Conservation (phyloP, 2,888 invertebrate genomes). For the Amiota mariae region DNA sequence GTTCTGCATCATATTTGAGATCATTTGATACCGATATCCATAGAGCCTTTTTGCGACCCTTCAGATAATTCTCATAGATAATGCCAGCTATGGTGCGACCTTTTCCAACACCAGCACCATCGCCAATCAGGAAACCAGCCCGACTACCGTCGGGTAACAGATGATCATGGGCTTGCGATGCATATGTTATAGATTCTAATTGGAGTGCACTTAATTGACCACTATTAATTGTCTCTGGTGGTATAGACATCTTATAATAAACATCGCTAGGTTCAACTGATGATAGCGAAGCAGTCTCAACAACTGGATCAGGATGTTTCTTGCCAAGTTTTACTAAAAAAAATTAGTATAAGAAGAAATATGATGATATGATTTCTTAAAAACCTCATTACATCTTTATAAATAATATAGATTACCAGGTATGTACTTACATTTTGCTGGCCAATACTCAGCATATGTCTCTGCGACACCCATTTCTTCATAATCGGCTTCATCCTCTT, state of each 20-base stretch:
- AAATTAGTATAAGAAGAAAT: conserved; percentile 30
- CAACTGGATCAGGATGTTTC: conserved; percentile 98
- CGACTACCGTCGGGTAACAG: conserved; percentile 90
- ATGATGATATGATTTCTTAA: not conserved
- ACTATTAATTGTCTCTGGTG: conserved; percentile 86
- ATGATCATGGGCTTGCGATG: conserved; percentile 96
- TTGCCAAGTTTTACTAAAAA: conserved; percentile 90
- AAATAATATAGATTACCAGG: no score
- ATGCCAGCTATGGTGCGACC: conserved; percentile 98
- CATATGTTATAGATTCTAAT: conserved; percentile 96
- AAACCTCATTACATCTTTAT: no score
- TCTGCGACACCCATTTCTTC: conserved; percentile 98
- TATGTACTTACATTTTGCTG: conserved; percentile 89
- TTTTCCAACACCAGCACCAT: conserved; percentile 98
- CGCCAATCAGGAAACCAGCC: conserved; percentile 97
- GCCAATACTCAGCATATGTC: conserved; percentile 99
- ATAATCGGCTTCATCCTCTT: conserved; percentile 90
- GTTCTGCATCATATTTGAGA: conserved; percentile 96
- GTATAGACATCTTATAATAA: conserved; percentile 88
- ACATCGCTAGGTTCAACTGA: conserved; percentile 96
- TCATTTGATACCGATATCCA: conserved; percentile 99
- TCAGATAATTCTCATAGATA: conserved; percentile 96
- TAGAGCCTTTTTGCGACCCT: conserved; percentile 94
- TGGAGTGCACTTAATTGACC: conserved; percentile 96
- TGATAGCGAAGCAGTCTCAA: conserved; percentile 97